Percentiles rank a stretch among this genome's conserved stretches.
phyloP scores from a whole-genome alignment of 2,113 vertebrate species.

The Paramisgurnus dabryanus region DNA sequence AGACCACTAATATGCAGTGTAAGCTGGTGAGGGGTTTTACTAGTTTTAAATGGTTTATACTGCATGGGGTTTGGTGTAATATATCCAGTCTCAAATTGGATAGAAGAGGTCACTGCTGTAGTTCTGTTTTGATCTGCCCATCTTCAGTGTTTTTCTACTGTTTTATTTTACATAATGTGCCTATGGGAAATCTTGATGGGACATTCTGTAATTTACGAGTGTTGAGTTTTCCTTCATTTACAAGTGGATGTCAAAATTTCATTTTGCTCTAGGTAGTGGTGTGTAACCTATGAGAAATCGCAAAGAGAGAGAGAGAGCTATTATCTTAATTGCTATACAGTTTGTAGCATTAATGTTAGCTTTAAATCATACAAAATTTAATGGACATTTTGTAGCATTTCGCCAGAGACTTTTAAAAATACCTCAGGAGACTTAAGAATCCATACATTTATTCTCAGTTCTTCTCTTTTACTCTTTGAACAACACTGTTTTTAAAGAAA shows the following conservation, averaged over 20 bases:
- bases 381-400: too few species aligned
- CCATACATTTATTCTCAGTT: too few species aligned
- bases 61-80: slow-evolving; percentile 16
- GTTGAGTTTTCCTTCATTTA: neutral
- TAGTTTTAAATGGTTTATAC: neutral
- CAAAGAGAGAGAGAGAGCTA: neutral
- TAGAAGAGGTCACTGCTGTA: neutral
- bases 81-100: slow-evolving; percentile 1
- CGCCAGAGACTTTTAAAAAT: too few species aligned
- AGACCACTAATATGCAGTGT: neutral
- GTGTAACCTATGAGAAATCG: neutral
- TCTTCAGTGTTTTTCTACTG: neutral
- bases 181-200: neutral
- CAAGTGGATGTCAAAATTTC: neutral
- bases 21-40: slow-evolving; percentile 43
- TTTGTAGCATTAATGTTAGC: neutral
- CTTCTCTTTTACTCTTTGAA: too few species aligned
- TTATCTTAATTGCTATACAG: too few species aligned
- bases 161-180: neutral
- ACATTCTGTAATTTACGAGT: neutral
- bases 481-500: too few species aligned
- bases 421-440: too few species aligned
- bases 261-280: neutral
- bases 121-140: neutral
- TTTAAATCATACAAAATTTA: neutral